These are phyloP conservation scores for Psittacula echo DNA, from an alignment of 2,797 vertebrate species.

Conservation along the genomic window DNA sequence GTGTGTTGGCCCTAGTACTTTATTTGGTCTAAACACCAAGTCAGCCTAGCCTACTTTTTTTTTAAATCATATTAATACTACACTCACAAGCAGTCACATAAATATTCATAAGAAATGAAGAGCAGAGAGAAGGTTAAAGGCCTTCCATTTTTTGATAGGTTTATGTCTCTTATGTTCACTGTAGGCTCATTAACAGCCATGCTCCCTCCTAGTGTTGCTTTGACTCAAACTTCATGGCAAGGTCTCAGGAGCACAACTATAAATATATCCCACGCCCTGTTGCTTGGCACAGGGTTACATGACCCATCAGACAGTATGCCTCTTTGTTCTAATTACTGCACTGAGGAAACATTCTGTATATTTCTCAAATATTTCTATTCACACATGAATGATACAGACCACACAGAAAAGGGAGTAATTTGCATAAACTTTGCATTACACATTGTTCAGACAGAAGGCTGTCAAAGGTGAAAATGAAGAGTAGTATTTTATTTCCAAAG, in stretches of 20 bases:
- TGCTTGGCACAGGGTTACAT: neutral
- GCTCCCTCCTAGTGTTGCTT: neutral
- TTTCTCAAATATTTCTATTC: neutral
- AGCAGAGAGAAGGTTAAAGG: neutral
- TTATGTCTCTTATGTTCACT: neutral
- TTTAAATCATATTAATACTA: neutral
- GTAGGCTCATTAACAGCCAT: neutral
- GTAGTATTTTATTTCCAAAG: neutral
- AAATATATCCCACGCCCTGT: accelerated
- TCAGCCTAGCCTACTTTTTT: neutral
- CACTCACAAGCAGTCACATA: neutral
- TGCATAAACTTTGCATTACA: neutral
- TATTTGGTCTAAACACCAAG: neutral
- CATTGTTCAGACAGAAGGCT: neutral
- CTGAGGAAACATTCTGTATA: neutral
- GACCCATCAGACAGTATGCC: neutral
- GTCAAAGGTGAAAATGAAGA: neutral
- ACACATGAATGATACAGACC: neutral
- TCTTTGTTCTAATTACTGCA: neutral
- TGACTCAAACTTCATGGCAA: neutral
- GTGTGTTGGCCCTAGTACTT: neutral
- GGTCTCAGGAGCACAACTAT: neutral
- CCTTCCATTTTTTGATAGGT: neutral
- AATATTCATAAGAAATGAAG: neutral
- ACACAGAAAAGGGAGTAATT: neutral